Evolutionary conservation across 2,888 invertebrate species (phyloP).

Genomic region (Synanthedon andrenaeformis): DNA sequence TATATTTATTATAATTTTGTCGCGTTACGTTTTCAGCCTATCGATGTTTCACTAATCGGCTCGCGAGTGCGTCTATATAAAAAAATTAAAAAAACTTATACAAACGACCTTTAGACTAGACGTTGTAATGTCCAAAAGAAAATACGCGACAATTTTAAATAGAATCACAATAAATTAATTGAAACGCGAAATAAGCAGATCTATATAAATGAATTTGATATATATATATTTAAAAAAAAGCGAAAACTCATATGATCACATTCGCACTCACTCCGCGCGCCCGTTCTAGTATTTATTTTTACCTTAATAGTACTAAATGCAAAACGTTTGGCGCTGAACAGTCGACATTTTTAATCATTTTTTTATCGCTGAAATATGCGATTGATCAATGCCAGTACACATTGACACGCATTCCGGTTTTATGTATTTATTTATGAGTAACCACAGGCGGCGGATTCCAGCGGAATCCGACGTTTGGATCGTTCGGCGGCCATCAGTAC

Average conservation of each 20-base stretch:
- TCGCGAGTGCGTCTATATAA: conserved; percentile 4
- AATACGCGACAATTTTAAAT: conserved; percentile 24
- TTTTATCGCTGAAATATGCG: conserved; percentile 42
- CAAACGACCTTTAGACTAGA: conserved; percentile 49
- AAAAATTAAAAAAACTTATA: conserved; percentile 20
- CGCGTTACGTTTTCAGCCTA: conserved; percentile 29
- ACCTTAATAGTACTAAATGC: conserved; percentile 47
- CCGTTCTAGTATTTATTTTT: conserved; percentile 11
- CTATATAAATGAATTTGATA: conserved; percentile 44
- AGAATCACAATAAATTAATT: conserved; percentile 47
- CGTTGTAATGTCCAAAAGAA: conserved; percentile 55
- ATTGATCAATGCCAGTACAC: conserved; percentile 37
- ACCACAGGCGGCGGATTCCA: conserved; percentile 49
- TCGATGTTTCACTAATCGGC: conserved; percentile 32
- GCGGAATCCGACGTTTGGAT: conserved; percentile 52
- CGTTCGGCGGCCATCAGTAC: conserved; percentile 46
- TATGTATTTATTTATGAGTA: conserved; percentile 12
- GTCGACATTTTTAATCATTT: conserved; percentile 30
- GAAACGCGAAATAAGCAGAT: conserved; percentile 52
- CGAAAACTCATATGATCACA: conserved; percentile 53
- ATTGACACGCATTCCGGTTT: conserved; percentile 55
- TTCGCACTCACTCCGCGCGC: conserved; percentile 34
- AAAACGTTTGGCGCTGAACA: conserved; percentile 28
- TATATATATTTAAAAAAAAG: conserved; percentile 44
- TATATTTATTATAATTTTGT: conserved; percentile 19